phyloP scores from a whole-genome alignment of 2,797 vertebrate genomes.

The Coregonus sp. region DNA sequence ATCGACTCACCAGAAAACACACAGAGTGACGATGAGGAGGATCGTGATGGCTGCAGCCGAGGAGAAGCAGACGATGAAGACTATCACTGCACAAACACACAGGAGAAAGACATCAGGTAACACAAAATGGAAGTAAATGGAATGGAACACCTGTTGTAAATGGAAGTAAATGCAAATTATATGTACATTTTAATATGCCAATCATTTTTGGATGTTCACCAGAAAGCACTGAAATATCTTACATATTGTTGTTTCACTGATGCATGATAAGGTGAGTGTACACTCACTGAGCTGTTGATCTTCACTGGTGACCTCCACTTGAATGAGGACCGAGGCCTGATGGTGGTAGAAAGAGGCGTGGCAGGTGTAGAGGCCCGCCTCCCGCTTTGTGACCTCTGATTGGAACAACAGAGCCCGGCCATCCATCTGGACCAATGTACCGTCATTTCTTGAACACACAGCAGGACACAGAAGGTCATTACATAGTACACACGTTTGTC shows the following conservation, averaged over 20 bases:
- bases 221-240: not conserved
- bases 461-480: not conserved
- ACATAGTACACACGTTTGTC: not conserved
- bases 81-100: constrained; percentile 51
- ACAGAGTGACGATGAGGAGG: constrained; percentile 50
- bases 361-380: constrained; percentile 71
- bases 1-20: constrained; percentile 73
- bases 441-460: constrained; percentile 61
- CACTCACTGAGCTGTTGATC: constrained; percentile 57
- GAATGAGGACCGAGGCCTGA: constrained; percentile 54
- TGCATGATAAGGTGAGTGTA: not conserved
- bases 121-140: constrained; percentile 6
- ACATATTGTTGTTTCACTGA: not conserved
- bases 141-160: too few relatives aligned
- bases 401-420: constrained; percentile 60
- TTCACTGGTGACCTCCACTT: constrained; percentile 63
- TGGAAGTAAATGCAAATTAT: too few relatives aligned
- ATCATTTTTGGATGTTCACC: not conserved
- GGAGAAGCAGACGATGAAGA: constrained; percentile 55
- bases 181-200: too few relatives aligned
- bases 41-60: constrained; percentile 52
- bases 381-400: constrained; percentile 27
- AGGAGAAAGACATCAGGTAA: not conserved
- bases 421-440: constrained; percentile 52
- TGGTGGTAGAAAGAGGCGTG: constrained; percentile 70